Evolutionary conservation across 1,140 invertebrate species (phyloP).

Genomic region (Melanaphis sacchari): DNA sequence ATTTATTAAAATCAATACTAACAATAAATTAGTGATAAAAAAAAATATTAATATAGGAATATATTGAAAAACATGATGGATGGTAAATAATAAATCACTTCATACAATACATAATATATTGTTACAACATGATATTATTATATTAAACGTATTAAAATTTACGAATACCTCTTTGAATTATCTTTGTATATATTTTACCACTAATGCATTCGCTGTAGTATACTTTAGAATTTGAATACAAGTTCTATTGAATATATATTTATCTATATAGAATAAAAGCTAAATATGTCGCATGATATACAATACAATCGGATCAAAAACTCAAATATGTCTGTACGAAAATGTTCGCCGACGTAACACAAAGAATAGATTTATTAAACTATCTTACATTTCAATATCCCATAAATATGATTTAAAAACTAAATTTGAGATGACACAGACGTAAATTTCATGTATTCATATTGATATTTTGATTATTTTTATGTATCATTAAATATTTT

Average conservation of each 20-base stretch:
- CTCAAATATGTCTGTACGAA: not conserved
- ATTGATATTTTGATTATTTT: not conserved
- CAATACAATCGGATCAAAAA: not conserved
- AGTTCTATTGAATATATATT: not conserved
- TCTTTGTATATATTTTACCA: not conserved
- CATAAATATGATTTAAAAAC: not conserved
- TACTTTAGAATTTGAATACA: not conserved
- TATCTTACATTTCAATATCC: not conserved
- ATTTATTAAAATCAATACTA: not conserved
- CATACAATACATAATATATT: not conserved
- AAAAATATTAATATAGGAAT: not conserved
- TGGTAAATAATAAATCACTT: not conserved
- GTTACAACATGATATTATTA: not conserved
- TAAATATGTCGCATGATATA: not conserved
- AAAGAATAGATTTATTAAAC: not conserved
- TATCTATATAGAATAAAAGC: not conserved
- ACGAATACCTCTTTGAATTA: not conserved
- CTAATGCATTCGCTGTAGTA: not conserved
- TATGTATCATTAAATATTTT: not conserved
- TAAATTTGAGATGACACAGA: not conserved
- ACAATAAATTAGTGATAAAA: not conserved
- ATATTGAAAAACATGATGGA: not conserved
- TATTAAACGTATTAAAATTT: not conserved
- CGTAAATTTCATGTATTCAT: not conserved
- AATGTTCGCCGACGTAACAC: not conserved